phyloP scores from a whole-genome alignment of 2,888 invertebrate species.

The Cantharis nigra region DNA sequence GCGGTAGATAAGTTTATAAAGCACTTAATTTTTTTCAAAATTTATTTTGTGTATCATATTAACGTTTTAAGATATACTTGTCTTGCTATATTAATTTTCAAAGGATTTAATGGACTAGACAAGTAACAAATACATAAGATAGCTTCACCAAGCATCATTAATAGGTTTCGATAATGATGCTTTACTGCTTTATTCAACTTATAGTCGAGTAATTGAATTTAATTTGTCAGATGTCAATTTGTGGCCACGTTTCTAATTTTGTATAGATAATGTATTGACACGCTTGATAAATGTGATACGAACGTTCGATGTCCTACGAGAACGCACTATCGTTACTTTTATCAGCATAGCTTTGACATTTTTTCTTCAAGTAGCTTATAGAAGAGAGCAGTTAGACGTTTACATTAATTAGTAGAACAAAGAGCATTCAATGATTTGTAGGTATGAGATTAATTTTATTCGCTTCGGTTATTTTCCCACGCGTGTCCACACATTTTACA shows the following conservation, averaged over 20 bases:
- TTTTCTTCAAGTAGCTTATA: slow-evolving; percentile 24
- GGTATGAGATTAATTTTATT: slow-evolving; percentile 41
- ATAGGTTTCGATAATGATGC: slow-evolving; percentile 7
- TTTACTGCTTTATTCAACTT: slow-evolving; percentile 22
- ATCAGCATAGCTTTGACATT: slow-evolving; percentile 23
- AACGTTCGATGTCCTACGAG: slow-evolving; percentile 26
- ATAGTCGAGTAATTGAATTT: slow-evolving; percentile 33
- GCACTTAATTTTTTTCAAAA: background rate
- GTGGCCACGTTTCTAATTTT: slow-evolving; percentile 18
- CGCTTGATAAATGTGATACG: slow-evolving; percentile 24
- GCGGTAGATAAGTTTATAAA: background rate
- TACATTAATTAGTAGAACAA: slow-evolving; percentile 35
- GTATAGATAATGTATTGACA: slow-evolving; percentile 26
- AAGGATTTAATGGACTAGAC: background rate
- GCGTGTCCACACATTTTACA: slow-evolving; percentile 48
- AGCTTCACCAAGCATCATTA: slow-evolving; percentile 16
- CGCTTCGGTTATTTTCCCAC: slow-evolving; percentile 47
- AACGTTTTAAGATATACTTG: background rate
- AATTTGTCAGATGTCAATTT: slow-evolving; percentile 32
- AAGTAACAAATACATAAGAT: slow-evolving; percentile 7
- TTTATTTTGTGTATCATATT: background rate
- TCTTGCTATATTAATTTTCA: background rate
- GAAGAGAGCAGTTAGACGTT: slow-evolving; percentile 23
- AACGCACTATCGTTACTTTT: slow-evolving; percentile 27
- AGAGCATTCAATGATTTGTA: slow-evolving; percentile 42